Evolutionary conservation across 2,113 vertebrate genomes (phyloP).

Genomic region (Oceanodroma tethys): DNA sequence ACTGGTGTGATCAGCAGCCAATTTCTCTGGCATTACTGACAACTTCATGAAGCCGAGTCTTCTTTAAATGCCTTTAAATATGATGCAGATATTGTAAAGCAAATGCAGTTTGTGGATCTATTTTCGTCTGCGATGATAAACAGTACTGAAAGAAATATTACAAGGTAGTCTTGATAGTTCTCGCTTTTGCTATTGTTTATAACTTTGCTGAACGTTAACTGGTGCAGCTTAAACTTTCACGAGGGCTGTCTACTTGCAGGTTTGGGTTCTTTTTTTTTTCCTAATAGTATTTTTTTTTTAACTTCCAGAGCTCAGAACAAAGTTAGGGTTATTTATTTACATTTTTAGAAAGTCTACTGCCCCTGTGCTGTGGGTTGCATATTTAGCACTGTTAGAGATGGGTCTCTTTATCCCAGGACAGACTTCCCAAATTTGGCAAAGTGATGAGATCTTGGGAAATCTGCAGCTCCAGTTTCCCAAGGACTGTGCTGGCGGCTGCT

Average conservation of each 20-base stretch:
- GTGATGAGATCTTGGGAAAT: background rate
- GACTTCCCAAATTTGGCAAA: background rate
- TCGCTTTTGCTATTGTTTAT: background rate
- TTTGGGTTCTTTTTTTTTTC: background rate
- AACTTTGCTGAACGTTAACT: background rate
- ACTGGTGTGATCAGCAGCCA: background rate
- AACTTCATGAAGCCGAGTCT: background rate
- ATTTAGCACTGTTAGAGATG: background rate
- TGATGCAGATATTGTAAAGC: background rate
- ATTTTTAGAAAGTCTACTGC: background rate
- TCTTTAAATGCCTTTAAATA: background rate
- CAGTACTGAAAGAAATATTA: background rate
- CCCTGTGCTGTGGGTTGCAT: background rate
- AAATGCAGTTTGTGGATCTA: background rate
- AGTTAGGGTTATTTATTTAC: background rate
- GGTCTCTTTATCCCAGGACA: background rate
- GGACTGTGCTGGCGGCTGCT: background rate
- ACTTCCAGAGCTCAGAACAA: background rate
- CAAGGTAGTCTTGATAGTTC: background rate
- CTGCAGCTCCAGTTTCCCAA: background rate
- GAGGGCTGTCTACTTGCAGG: background rate
- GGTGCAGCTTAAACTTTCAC: background rate
- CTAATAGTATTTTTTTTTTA: background rate
- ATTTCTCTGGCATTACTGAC: background rate
- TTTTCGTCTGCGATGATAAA: background rate